Percentiles rank a stretch among this genome's conserved stretches.
These are phyloP conservation scores for Gavialis gangeticus DNA, from an alignment of 2,113 vertebrate genomes.

Conservation along the genomic window DNA sequence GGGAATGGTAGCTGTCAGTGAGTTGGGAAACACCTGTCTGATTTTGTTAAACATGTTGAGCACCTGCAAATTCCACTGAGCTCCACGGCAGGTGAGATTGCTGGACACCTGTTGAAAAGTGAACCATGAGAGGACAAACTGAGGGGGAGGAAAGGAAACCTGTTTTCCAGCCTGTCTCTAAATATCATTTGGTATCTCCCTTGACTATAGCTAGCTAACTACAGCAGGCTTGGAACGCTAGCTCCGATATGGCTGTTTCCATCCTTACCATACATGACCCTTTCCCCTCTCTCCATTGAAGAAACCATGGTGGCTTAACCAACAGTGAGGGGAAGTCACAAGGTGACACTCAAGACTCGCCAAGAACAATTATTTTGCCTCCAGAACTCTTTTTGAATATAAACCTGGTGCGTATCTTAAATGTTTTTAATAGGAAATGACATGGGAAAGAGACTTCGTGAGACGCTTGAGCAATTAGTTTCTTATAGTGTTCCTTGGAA, in stretches of 20 bases:
- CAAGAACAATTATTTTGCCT: not conserved
- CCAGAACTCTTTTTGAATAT: not conserved
- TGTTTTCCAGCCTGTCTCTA: not conserved
- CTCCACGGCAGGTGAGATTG: not conserved
- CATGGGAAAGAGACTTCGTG: not conserved
- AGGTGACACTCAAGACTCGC: not conserved
- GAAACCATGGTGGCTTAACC: not conserved
- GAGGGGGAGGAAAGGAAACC: not conserved
- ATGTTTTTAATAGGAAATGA: not conserved
- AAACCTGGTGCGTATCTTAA: not conserved
- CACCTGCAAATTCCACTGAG: not conserved
- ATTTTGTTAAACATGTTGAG: not conserved
- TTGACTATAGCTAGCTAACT: not conserved
- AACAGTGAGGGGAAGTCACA: not conserved
- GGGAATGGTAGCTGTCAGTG: not conserved
- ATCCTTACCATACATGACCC: not conserved
- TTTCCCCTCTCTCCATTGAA: not conserved
- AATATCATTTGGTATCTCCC: slow-evolving; percentile 26
- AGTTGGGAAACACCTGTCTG: not conserved
- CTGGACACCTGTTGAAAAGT: not conserved
- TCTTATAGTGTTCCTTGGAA: not conserved
- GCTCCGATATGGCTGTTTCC: not conserved
- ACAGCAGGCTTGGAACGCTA: not conserved
- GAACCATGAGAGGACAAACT: accelerated
- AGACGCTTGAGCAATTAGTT: not conserved